A percentile compares a stretch with the other conserved stretches of the same genome.
phyloP scores from a whole-genome alignment of 2,797 vertebrate genomes.

The Lepidocolaptes lacrymiger region DNA sequence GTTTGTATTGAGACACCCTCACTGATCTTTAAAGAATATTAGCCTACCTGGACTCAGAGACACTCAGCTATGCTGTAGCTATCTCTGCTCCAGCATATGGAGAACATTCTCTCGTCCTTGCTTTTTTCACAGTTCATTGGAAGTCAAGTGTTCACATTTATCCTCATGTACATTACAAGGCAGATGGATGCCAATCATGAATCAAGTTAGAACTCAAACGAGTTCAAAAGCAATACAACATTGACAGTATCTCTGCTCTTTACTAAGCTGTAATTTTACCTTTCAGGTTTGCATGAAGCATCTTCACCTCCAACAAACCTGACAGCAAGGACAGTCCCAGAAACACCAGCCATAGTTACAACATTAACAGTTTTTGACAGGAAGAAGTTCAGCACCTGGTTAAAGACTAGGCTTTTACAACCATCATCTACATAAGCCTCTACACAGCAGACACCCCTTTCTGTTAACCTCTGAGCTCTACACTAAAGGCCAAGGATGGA shows the following conservation, averaged over 20 bases:
- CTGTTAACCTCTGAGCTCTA: not conserved
- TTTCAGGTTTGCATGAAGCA: not conserved
- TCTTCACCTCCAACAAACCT: not conserved
- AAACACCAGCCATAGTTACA: not conserved
- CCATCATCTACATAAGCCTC: not conserved
- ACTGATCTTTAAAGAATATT: not conserved
- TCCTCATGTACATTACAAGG: not conserved
- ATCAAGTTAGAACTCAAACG: not conserved
- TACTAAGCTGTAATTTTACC: not conserved
- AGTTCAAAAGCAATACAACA: not conserved
- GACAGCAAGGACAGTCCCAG: not conserved
- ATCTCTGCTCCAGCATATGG: not conserved
- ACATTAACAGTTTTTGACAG: not conserved
- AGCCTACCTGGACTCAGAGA: not conserved
- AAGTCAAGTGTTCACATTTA: not conserved
- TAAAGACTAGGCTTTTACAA: not conserved
- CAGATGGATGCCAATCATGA: not conserved
- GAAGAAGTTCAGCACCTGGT: not conserved
- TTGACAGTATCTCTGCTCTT: not conserved
- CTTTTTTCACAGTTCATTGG: not conserved
- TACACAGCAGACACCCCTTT: not conserved
- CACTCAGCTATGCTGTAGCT: not conserved
- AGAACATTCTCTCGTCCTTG: fast-evolving
- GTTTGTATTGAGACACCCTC: not conserved
- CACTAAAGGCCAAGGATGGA: not conserved